phyloP scores from a whole-genome alignment of 2,113 vertebrate genomes.

The Pterophyllum scalare region DNA sequence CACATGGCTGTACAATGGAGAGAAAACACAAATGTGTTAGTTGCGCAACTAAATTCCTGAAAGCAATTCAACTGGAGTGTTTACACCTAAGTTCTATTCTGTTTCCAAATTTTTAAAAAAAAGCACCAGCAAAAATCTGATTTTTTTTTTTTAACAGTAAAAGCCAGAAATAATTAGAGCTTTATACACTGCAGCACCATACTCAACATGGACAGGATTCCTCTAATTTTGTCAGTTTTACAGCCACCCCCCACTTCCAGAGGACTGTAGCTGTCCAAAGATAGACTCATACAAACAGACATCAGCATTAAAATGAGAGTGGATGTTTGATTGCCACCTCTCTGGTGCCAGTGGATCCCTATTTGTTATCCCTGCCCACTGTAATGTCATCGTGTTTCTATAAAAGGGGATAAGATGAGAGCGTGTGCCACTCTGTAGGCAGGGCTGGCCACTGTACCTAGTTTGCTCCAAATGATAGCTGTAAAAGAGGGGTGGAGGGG shows the following conservation, averaged over 20 bases:
- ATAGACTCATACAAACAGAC: constrained; percentile 37
- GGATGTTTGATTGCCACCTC: constrained; percentile 52
- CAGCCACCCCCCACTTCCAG: background rate
- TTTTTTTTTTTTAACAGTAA: background rate
- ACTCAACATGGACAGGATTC: background rate
- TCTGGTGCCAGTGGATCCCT: constrained; percentile 64
- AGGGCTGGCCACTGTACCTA: constrained; percentile 26
- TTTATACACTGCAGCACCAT: background rate
- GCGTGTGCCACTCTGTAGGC: constrained; percentile 56
- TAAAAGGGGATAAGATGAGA: constrained; percentile 71
- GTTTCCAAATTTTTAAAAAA: background rate
- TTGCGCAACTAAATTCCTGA: constrained; percentile 7
- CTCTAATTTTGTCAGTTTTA: background rate
- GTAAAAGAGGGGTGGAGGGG: background rate
- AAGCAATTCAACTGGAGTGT: background rate
- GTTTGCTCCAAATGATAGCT: constrained; percentile 45
- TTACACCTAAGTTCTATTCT: background rate
- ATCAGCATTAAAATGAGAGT: constrained; percentile 46
- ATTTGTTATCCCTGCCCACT: constrained; percentile 68
- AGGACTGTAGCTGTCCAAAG: constrained; percentile 29
- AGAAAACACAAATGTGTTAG: constrained; percentile 11
- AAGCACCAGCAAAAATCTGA: background rate
- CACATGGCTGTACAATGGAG: background rate
- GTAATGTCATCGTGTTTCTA: constrained; percentile 73
- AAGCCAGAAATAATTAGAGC: background rate